Evolutionary conservation across 2,888 invertebrate genomes (phyloP).

Genomic region (Drosophila neonasuta): DNA sequence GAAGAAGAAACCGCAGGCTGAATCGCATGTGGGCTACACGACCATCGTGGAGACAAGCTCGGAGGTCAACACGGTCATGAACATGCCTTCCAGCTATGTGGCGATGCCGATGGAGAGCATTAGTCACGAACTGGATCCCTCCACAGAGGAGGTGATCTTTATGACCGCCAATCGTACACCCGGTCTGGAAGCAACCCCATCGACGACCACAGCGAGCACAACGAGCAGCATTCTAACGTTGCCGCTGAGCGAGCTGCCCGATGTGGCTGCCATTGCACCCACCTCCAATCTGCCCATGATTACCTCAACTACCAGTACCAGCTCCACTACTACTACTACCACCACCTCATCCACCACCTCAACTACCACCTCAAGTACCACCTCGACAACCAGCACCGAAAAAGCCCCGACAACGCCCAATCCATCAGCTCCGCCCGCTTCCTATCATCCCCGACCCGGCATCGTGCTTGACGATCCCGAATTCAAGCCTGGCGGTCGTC

Average conservation of each 20-base stretch:
- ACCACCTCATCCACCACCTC: slow-evolving; percentile 55
- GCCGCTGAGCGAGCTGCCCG: slow-evolving; percentile 37
- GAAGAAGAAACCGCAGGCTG: slow-evolving; percentile 49
- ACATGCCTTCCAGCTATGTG: slow-evolving; percentile 74
- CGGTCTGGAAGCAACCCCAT: slow-evolving; percentile 60
- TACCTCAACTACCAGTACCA: slow-evolving; percentile 43
- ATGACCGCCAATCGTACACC: slow-evolving; percentile 80
- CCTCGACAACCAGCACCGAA: slow-evolving; percentile 62
- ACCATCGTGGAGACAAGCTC: slow-evolving; percentile 79
- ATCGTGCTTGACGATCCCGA: slow-evolving; percentile 93
- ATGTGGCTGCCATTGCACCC: slow-evolving; percentile 45
- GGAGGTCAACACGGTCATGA: slow-evolving; percentile 74
- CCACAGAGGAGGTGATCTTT: slow-evolving; percentile 80
- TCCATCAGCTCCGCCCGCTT: slow-evolving; percentile 55
- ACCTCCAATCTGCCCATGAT: slow-evolving; percentile 54
- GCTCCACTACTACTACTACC: slow-evolving; percentile 37
- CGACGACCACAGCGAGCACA: slow-evolving; percentile 6
- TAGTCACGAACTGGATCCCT: slow-evolving; percentile 67
- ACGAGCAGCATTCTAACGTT: slow-evolving; percentile 55
- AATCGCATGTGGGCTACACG: slow-evolving; percentile 56
- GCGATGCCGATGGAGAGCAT: slow-evolving; percentile 76
- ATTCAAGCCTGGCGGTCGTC: slow-evolving; percentile 86
- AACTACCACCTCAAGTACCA: slow-evolving; percentile 60
- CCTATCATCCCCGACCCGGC: slow-evolving; percentile 91
- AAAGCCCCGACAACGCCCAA: slow-evolving; percentile 44